Evolutionary conservation across 1,140 invertebrate species (phyloP), one percentile per base, ranked within the genome.

Genomic region (Phymorhynchus buccinoides): DNA sequence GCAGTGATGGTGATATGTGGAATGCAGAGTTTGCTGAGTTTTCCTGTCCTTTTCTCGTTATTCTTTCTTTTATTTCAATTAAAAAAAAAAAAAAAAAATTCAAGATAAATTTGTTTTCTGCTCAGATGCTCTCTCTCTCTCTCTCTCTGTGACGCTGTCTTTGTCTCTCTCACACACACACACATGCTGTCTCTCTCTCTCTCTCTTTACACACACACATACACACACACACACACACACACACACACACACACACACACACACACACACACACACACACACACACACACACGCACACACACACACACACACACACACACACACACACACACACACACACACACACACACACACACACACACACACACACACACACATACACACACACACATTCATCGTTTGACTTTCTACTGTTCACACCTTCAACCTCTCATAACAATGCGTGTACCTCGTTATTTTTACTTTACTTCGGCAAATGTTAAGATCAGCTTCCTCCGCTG

Each of bases 231-330:
- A 18, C 62, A 66, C n/a, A 66, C 62, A 66, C n/a, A 66, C 62
- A 66, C 62, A 66, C 62, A 66, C 62, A 66, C n/a, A 30, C 62
- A 66, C 62, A 66, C n/a, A 30, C 62, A n/a, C 62, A 66, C 62
- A 66, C 62, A 66, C 62, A 66, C 62, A 66, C 62, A 66, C 62
- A 66, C 62, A 66, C 62, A 66, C 62, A 66, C 62, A 4, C 62
- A 66, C 62, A 66, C 62, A 66, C 62, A 66, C 62, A 66, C 62
- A 66, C 27, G 7, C 27, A 66, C 62, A 66, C 27, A 66, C 62
- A 66, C 62, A 66, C 62, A 66, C 62, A 66, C 62, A 66, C 62
- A 66, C 62, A 66, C 62, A 66, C 4, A 6, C 62, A 66, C 62
- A 66, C 62, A 66, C 62, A 66, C 62, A 6, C 62, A 66, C 62